Percentiles rank a stretch among this genome's conserved stretches.
Evolutionary conservation across 2,113 vertebrate genomes (phyloP).

Genomic region (Rana temporaria): DNA sequence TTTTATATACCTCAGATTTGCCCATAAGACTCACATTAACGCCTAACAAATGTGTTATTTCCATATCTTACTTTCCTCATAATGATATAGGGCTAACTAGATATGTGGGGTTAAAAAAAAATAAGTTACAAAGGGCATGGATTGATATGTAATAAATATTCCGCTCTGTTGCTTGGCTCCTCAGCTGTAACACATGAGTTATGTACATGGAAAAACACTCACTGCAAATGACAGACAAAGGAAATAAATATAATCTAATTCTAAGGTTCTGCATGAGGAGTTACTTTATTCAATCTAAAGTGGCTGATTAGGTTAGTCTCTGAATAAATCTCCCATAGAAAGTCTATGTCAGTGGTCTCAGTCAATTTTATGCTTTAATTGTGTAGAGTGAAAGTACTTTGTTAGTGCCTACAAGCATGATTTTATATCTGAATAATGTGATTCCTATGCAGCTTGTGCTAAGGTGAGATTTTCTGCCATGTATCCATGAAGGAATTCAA

Average conservation of each 20-base stretch:
- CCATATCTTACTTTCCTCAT: no score
- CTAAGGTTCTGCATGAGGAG: slow-evolving; percentile 24
- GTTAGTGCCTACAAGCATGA: background rate
- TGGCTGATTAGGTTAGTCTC: background rate
- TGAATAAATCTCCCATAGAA: slow-evolving; percentile 24
- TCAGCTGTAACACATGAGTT: background rate
- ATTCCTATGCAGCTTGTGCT: background rate
- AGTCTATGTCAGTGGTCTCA: background rate
- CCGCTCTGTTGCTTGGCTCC: background rate
- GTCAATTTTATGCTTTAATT: slow-evolving; percentile 22
- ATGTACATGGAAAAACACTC: slow-evolving; percentile 9
- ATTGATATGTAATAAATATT: slow-evolving; percentile 32
- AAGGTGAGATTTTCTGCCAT: no score
- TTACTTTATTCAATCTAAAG: slow-evolving; percentile 33
- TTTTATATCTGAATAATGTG: background rate
- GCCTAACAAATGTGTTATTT: no score
- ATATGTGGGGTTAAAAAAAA: no score
- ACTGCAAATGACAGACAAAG: slow-evolving; percentile 20
- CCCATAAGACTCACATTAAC: no score
- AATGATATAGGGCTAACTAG: no score
- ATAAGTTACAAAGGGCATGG: no score
- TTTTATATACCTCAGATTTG: no score
- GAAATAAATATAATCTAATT: slow-evolving; percentile 32
- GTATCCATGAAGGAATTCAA: no score
- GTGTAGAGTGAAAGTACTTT: background rate